Evolutionary conservation across 2,797 vertebrate species (phyloP).

Genomic region (Naso thynnoides): DNA sequence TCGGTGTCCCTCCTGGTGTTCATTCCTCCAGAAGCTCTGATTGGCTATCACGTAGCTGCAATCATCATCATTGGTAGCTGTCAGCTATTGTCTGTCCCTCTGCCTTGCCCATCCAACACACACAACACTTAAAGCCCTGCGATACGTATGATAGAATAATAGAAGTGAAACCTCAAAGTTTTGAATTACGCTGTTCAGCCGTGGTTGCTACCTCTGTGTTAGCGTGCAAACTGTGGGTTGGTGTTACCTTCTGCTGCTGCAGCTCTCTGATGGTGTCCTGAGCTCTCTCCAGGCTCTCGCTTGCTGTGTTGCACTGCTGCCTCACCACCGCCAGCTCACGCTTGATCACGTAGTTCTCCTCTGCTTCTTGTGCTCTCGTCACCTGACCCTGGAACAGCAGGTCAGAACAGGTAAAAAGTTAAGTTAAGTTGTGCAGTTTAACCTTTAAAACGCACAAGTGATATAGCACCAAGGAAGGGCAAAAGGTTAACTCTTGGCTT

Average conservation of each 20-base stretch:
- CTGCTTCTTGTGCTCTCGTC: constrained; percentile 94
- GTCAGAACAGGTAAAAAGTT: constrained; percentile 3
- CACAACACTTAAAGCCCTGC: too few relatives aligned
- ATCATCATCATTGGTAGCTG: too few relatives aligned
- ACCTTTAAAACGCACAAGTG: constrained; percentile 10
- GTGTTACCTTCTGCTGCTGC: constrained; percentile 90
- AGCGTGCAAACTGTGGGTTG: too few relatives aligned
- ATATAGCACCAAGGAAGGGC: background rate
- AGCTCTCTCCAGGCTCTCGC: constrained; percentile 90
- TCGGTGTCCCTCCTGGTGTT: too few relatives aligned
- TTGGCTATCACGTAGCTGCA: too few relatives aligned
- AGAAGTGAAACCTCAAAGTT: too few relatives aligned
- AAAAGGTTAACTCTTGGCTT: background rate
- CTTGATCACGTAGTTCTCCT: constrained; percentile 97
- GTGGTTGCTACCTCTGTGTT: too few relatives aligned
- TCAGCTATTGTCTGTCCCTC: too few relatives aligned
- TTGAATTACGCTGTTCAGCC: too few relatives aligned
- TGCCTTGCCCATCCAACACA: too few relatives aligned
- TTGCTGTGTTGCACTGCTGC: constrained; percentile 90
- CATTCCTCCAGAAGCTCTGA: too few relatives aligned
- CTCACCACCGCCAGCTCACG: constrained; percentile 92
- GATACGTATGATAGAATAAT: too few relatives aligned
- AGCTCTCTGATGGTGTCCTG: constrained; percentile 92
- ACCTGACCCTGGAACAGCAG: constrained; percentile 90
- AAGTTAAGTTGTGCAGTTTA: background rate